These are phyloP conservation scores for Pelvicachromis taeniatus DNA, from an alignment of 2,113 vertebrate genomes.

Conservation along the genomic window DNA sequence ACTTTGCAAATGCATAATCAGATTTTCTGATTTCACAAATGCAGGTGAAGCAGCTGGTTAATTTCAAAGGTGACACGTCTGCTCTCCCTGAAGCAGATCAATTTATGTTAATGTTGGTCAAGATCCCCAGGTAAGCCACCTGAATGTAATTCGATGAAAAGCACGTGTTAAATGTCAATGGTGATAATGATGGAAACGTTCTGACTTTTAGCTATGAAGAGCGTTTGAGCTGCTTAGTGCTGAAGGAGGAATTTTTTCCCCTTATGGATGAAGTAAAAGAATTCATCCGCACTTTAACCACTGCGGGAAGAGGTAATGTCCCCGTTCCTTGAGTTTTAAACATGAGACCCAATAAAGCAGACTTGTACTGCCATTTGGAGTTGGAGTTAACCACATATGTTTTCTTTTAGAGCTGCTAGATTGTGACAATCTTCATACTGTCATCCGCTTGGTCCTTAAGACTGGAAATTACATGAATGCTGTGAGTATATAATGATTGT, in stretches of 20 bases:
- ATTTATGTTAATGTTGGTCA: constrained; percentile 75
- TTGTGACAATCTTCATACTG: constrained; percentile 73
- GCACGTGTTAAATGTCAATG: not conserved
- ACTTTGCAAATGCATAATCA: not conserved
- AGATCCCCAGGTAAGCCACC: constrained; percentile 70
- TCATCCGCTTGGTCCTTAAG: constrained; percentile 78
- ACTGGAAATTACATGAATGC: constrained; percentile 82
- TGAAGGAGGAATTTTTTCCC: constrained; percentile 79
- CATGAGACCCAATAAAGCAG: not conserved
- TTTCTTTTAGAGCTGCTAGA: constrained; percentile 71
- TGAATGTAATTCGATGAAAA: not conserved
- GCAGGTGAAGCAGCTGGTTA: constrained; percentile 69
- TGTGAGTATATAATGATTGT: constrained; percentile 54
- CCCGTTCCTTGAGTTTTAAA: not conserved
- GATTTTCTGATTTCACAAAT: not conserved
- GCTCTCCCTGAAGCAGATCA: constrained; percentile 74
- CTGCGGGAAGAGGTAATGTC: constrained; percentile 69
- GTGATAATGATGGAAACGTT: not conserved
- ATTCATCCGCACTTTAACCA: constrained; percentile 64
- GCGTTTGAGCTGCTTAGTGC: constrained; percentile 71
- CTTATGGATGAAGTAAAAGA: constrained; percentile 65
- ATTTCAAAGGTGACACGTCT: constrained; percentile 63
- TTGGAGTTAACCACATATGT: not conserved
- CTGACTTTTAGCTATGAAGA: constrained; percentile 68
- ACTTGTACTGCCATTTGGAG: not conserved